Percentiles rank a stretch among this genome's conserved stretches.
These are phyloP conservation scores for Pterocles gutturalis DNA, from an alignment of 2,113 vertebrate species.

Conservation along the genomic window DNA sequence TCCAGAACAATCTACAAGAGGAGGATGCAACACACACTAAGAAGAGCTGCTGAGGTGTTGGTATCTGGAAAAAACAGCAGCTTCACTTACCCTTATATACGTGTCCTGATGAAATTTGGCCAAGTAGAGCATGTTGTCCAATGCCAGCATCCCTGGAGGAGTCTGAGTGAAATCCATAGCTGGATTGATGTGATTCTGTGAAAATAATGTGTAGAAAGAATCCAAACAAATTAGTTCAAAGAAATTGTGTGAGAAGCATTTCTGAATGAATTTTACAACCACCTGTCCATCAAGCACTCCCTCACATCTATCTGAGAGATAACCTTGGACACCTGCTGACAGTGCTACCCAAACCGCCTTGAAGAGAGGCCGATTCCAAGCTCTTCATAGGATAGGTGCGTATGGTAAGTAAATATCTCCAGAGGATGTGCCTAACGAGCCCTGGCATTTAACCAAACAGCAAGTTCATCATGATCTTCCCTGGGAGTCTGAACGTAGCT, in stretches of 20 bases:
- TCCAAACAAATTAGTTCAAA: background rate
- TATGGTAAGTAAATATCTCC: background rate
- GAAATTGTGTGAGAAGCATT: background rate
- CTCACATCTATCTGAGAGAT: background rate
- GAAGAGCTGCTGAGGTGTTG: background rate
- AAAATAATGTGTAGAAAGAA: background rate
- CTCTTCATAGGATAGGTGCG: background rate
- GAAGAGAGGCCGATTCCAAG: background rate
- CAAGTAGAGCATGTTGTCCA: conserved; percentile 98
- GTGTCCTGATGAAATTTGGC: conserved; percentile 96
- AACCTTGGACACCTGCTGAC: background rate
- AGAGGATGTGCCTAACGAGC: background rate
- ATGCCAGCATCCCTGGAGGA: conserved; percentile 94
- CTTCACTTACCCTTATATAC: conserved; percentile 88
- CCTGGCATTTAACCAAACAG: background rate
- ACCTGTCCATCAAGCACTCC: background rate
- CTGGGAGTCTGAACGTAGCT: background rate
- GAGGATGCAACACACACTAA: background rate
- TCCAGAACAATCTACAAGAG: conserved; percentile 90
- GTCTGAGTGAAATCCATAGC: conserved; percentile 97
- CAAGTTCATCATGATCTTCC: background rate
- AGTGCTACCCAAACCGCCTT: background rate
- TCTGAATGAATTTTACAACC: background rate
- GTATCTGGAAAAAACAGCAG: background rate
- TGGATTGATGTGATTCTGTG: conserved; percentile 95